Base-by-base conservation (phyloP, 2,888 invertebrate species). In the Rutpela maculata region DNA sequence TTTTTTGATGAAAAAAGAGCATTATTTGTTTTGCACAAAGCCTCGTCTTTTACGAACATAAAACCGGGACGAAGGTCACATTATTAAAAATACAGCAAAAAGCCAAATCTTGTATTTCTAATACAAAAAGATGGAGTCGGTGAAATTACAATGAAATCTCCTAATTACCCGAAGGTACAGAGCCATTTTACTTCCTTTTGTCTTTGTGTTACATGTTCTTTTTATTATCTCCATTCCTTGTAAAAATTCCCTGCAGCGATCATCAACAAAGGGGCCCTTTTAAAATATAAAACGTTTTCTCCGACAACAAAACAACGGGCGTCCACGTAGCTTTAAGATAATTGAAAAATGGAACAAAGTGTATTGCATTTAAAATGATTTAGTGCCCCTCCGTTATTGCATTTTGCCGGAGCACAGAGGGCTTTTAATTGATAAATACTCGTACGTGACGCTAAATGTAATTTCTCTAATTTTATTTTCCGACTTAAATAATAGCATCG, bases 341-440 rank as follows among this genome's bases (percentile, higher is more conserved):
- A 85, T 85, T 84, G 84, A 84, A 85, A 88, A 87, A 86, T 86
- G 86, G 85, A 87, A 87, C 86, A 86, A 86, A 85, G 85, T 84
- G 85, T 85, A 85, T 84, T 83, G 86, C 86, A 86, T 88, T 85
- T 84, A 83, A 87, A 88, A 88, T 88, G 87, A 88, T 88, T 87
- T 87, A 88, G 80, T 83, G 83, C 77, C 82, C 77, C 81, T 83
- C 84, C 82, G 84, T 87, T 88, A 87, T 87, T 86, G 87, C 86
- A 85, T 86, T 86, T 84, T 80, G 81, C 76, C 75, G 69, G 73
- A 82, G 80, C 82, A 80, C 81, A 80, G 59, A 78, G 83, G 83
- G 83, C 82, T 85, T 87, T 87, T 87, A 88, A 88, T 88, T 88
- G 88, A 88, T 88, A 88, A 88, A 88, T 87, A 86, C 85, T 83